phyloP scores from a whole-genome alignment of 1,140 invertebrate genomes.

The Periplaneta americana region DNA sequence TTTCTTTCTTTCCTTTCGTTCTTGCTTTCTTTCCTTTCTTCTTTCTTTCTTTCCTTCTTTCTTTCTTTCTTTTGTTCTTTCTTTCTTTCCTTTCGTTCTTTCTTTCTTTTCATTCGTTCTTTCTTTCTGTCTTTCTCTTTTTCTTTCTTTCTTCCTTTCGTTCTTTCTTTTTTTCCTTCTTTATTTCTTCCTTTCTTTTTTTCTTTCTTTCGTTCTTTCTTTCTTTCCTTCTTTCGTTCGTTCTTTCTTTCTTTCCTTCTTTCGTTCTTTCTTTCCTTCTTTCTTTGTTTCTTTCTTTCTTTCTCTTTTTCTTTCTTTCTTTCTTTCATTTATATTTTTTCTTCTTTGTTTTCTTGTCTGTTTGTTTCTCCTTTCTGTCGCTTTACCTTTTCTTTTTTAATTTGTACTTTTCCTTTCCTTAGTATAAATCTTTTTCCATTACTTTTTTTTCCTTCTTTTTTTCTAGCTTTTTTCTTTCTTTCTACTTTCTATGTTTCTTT shows the following conservation, averaged over 20 bases:
- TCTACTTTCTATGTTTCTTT: background rate
- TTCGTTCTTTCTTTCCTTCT: background rate
- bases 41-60: background rate
- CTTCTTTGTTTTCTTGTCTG: background rate
- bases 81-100: background rate
- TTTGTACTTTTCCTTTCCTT: background rate
- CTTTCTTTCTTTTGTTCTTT: background rate
- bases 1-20: too few species aligned
- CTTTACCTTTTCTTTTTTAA: background rate
- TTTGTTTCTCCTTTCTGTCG: background rate
- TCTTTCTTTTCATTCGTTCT: too few species aligned
- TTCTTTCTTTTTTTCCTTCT: too few species aligned
- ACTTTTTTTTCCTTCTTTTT: background rate
- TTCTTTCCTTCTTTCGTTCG: too few species aligned
- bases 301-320: background rate
- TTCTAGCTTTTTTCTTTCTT: background rate
- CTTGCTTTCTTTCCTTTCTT: background rate
- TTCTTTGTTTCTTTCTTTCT: background rate
- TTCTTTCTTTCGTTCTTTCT: too few species aligned
- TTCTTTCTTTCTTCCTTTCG: background rate
- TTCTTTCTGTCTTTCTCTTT: background rate
- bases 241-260: too few species aligned
- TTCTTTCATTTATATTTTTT: too few species aligned
- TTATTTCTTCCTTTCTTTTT: too few species aligned
- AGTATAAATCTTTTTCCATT: background rate